A percentile compares a stretch with the other conserved stretches of the same genome.
phyloP scores from a whole-genome alignment of 1,140 invertebrate genomes.

The Zaprionus inermis region DNA sequence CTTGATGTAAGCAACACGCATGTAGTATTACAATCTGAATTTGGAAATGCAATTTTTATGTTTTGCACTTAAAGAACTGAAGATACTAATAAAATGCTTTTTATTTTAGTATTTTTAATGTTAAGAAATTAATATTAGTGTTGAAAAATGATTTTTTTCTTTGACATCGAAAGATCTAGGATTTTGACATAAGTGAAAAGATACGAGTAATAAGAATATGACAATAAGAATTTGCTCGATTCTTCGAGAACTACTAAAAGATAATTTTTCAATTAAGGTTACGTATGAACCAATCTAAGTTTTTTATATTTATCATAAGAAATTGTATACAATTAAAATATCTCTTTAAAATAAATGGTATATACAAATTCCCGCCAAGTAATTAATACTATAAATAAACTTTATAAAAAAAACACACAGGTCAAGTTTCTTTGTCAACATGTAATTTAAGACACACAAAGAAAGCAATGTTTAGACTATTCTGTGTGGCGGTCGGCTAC shows the following conservation, averaged over 20 bases:
- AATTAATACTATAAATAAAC: neutral
- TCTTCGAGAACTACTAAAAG: neutral
- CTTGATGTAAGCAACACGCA: neutral
- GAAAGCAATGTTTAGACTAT: neutral
- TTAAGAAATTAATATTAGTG: neutral
- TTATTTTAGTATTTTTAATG: neutral
- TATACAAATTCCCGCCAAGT: neutral
- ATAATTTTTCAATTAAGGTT: no score
- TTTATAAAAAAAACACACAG: neutral
- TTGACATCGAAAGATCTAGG: neutral
- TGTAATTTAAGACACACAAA: conserved; percentile 7
- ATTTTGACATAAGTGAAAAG: no score
- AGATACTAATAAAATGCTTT: neutral
- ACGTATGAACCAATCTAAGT: neutral
- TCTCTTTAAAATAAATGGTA: no score
- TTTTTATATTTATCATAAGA: neutral
- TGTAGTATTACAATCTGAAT: neutral
- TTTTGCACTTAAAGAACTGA: neutral
- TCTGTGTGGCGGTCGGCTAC: neutral
- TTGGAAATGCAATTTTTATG: neutral
- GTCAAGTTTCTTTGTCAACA: neutral
- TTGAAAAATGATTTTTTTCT: neutral
- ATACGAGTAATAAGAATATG: neutral
- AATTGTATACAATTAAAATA: no score
- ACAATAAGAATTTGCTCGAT: neutral